These are phyloP conservation scores for Spea multiplicata DNA, from an alignment of 2,113 vertebrate genomes.

Conservation along the genomic window DNA sequence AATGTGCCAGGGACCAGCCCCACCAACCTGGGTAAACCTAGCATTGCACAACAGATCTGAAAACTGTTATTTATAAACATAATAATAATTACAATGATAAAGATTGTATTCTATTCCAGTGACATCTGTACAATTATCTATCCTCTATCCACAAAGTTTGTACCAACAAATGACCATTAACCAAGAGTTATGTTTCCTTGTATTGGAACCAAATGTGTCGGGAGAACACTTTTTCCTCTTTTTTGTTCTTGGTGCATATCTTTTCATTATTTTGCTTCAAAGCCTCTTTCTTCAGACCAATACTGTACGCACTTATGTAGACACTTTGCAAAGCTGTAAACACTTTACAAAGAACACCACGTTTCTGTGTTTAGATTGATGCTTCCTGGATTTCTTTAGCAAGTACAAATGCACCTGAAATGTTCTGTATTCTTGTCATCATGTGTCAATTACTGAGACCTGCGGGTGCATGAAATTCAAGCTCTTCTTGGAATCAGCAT, in stretches of 20 bases:
- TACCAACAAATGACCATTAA: background rate
- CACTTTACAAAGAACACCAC: constrained; percentile 2
- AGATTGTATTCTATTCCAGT: no score
- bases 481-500: background rate
- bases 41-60: no score
- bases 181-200: background rate
- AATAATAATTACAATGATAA: no score
- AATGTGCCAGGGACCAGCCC: no score
- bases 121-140: no score
- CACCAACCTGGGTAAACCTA: no score
- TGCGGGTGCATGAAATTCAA: background rate
- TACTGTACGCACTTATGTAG: background rate
- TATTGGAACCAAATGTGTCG: background rate
- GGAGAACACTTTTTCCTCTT: background rate
- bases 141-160: no score
- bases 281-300: background rate
- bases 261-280: background rate
- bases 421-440: constrained; percentile 1
- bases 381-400: constrained; percentile 6
- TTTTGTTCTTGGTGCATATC: no score
- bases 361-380: constrained; percentile 5
- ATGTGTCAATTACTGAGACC: constrained; percentile 8
- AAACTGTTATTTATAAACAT: no score
- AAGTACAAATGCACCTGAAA: background rate
- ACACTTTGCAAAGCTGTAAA: constrained; percentile 9